Percentiles rank a stretch among this genome's conserved stretches.
phyloP scores from a whole-genome alignment of 53 echinoderm and acorn worm genomes.

The Henricia sp. region DNA sequence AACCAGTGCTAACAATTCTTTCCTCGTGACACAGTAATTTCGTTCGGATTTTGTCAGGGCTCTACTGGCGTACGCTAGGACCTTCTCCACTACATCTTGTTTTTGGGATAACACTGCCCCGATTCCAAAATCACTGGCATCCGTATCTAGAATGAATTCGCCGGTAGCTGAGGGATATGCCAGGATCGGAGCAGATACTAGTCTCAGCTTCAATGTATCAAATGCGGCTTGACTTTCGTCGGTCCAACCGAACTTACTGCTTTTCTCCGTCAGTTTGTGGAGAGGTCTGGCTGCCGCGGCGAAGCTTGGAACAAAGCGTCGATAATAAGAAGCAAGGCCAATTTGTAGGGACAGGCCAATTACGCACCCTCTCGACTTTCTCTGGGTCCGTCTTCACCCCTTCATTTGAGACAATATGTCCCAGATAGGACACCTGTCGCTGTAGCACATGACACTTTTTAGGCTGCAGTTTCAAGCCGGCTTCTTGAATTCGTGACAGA shows the following conservation, averaged over 20 bases:
- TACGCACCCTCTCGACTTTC: conserved; percentile 3
- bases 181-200: conserved; percentile 7
- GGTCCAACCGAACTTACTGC: neutral
- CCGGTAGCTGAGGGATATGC: neutral
- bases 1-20: conserved; percentile 26
- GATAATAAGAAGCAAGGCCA: conserved; percentile 38
- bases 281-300: conserved; percentile 17
- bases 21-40: conserved; percentile 32
- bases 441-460: conserved; percentile 64
- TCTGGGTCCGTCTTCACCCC: conserved; percentile 41
- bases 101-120: conserved; percentile 26
- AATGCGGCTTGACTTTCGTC: conserved; percentile 1
- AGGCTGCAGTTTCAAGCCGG: conserved; percentile 66
- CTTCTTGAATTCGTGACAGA: conserved; percentile 33
- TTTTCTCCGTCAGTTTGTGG: conserved; percentile 16
- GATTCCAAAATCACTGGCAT: conserved; percentile 28
- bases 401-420: conserved; percentile 58
- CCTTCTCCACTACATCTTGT: conserved; percentile 23
- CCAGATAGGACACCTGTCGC: conserved; percentile 38
- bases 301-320: conserved; percentile 22
- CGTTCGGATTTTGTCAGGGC: conserved; percentile 12
- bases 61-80: conserved; percentile 29
- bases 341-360: conserved; percentile 5
- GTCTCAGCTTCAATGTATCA: neutral
- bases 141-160: conserved; percentile 21